A percentile compares a stretch with the other conserved stretches of the same genome.
These are phyloP conservation scores for Acropora tenuis DNA, from an alignment of 64 coral and sea anemone species.

Conservation along the genomic window DNA sequence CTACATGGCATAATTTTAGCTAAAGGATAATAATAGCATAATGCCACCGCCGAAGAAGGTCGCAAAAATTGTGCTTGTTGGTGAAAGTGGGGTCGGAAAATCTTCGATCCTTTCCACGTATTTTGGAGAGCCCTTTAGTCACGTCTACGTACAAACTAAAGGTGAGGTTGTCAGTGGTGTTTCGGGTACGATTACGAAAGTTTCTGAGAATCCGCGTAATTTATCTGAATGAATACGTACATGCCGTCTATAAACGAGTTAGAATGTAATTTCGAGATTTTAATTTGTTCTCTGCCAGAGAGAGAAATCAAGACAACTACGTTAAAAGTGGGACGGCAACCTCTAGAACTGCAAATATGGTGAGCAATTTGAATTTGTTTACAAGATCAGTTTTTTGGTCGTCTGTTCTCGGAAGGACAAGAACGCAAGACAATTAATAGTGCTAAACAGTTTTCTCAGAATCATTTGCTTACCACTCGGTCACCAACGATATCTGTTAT, in stretches of 20 bases:
- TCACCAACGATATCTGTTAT: no score
- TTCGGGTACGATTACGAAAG: not conserved
- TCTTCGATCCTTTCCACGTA: conserved; percentile 44
- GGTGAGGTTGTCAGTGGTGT: conserved; percentile 2
- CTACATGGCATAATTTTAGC: no score
- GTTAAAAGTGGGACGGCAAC: conserved; percentile 24
- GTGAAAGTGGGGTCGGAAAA: conserved; percentile 78
- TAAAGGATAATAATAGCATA: no score
- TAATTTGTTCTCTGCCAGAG: conserved; percentile 3
- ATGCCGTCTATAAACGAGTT: no score
- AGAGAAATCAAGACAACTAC: conserved; percentile 47
- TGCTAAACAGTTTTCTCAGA: no score
- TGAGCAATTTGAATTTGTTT: not conserved
- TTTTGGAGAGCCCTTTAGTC: conserved; percentile 60
- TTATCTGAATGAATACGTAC: no score
- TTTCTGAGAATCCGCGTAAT: no score
- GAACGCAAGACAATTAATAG: no score
- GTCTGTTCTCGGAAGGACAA: no score
- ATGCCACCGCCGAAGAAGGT: not conserved
- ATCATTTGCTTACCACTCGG: no score
- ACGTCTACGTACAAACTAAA: conserved; percentile 50
- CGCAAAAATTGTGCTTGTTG: conserved; percentile 59
- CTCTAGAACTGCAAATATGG: conserved; percentile 70
- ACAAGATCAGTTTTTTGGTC: not conserved
- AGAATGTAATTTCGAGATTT: not conserved